Conservation (phyloP, 2,113 vertebrate species). For the Halichoerus grypus region DNA sequence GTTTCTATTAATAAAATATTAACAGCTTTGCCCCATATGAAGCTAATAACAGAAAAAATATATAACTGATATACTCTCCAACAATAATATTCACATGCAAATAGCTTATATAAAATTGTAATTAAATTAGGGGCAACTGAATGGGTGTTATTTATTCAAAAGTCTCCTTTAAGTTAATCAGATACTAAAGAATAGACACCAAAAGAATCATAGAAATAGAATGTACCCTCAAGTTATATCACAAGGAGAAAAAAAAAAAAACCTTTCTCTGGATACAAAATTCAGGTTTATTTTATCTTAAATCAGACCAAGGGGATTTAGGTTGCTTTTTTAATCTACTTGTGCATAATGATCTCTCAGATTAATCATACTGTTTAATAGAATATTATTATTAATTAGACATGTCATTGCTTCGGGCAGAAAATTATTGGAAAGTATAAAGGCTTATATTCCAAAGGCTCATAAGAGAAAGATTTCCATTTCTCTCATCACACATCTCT, state of each 20-base stretch:
- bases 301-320: slow-evolving; percentile 75
- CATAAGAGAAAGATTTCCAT: slow-evolving; percentile 60
- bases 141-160: slow-evolving; percentile 66
- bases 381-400: slow-evolving; percentile 82
- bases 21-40: background rate
- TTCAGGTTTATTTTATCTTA: slow-evolving; percentile 77
- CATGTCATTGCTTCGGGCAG: slow-evolving; percentile 76
- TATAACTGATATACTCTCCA: background rate
- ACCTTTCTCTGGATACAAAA: slow-evolving; percentile 65
- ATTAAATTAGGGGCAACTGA: slow-evolving; percentile 63
- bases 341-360: slow-evolving; percentile 76
- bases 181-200: slow-evolving; percentile 66
- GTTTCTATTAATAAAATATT: background rate
- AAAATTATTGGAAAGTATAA: slow-evolving; percentile 75
- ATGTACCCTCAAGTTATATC: slow-evolving; percentile 49
- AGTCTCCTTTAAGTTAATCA: slow-evolving; percentile 74
- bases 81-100: slow-evolving; percentile 56
- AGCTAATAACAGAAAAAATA: background rate
- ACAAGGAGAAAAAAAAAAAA: slow-evolving; percentile 51
- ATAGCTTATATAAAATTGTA: slow-evolving; percentile 57
- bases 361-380: slow-evolving; percentile 75
- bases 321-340: slow-evolving; percentile 82
- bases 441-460: slow-evolving; percentile 60
- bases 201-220: slow-evolving; percentile 51
- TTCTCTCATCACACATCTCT: slow-evolving; percentile 53